Conservation (phyloP, 1,140 invertebrate species). For the Sogatella furcifera region DNA sequence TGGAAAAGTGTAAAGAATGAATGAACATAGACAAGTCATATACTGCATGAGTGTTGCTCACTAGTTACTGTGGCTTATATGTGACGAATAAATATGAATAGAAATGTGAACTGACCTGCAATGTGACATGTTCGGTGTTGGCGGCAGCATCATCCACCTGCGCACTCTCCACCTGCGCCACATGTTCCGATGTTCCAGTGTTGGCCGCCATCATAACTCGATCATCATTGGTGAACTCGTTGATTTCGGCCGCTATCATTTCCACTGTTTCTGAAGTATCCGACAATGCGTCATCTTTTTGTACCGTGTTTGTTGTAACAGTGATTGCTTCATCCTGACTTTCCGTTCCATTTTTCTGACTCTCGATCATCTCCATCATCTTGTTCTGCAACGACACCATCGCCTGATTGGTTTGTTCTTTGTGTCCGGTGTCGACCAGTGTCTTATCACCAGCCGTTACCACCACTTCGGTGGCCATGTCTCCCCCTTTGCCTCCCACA, state of each 20-base stretch:
- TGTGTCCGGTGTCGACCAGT: too few species aligned
- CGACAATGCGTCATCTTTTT: background rate
- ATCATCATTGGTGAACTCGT: slow-evolving; percentile 3
- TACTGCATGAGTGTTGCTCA: too few species aligned
- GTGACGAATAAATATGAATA: too few species aligned
- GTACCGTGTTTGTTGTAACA: background rate
- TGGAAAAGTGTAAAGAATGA: too few species aligned
- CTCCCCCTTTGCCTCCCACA: background rate
- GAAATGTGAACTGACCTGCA: background rate
- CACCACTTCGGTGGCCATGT: too few species aligned
- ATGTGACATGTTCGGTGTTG: background rate
- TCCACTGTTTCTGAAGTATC: slow-evolving; percentile 18
- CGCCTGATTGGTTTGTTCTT: background rate
- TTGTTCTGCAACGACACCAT: background rate
- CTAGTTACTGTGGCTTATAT: too few species aligned
- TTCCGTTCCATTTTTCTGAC: too few species aligned
- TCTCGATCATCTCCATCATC: background rate
- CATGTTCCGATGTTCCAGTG: background rate
- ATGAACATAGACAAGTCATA: too few species aligned
- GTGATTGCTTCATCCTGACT: background rate
- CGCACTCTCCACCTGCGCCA: slow-evolving; percentile 1
- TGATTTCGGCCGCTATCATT: slow-evolving; percentile 19
- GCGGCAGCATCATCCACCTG: background rate
- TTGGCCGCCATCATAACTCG: background rate
- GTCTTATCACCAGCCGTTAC: too few species aligned